A percentile compares a stretch with the other conserved stretches of the same genome.
These are phyloP conservation scores for Phalacrocorax carbo DNA, from an alignment of 2,113 vertebrate genomes.

Conservation along the genomic window DNA sequence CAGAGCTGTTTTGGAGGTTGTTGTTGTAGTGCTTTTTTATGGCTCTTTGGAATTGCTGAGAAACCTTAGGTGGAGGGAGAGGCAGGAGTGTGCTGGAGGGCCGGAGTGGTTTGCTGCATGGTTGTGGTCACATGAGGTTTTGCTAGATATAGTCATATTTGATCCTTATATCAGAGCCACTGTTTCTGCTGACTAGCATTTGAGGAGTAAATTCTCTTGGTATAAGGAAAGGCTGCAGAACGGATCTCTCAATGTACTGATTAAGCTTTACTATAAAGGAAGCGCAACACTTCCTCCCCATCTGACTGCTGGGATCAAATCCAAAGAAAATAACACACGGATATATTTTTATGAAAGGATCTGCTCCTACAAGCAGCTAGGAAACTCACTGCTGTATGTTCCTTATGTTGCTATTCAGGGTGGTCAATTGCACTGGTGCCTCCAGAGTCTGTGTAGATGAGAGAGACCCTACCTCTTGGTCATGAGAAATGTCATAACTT, in stretches of 20 bases:
- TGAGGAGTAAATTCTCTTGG: background rate
- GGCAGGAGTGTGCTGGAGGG: background rate
- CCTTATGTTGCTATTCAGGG: background rate
- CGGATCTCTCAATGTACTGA: background rate
- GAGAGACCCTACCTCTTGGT: background rate
- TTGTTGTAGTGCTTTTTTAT: background rate
- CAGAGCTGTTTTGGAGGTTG: background rate
- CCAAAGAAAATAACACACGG: background rate
- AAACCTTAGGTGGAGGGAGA: background rate
- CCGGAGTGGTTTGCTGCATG: background rate
- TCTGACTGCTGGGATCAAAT: constrained; percentile 30
- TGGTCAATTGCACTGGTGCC: background rate
- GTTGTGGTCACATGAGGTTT: background rate
- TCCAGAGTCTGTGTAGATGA: background rate
- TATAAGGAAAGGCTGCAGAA: background rate
- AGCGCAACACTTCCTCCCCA: background rate
- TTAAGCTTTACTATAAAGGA: background rate
- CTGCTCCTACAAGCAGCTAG: background rate
- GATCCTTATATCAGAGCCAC: background rate
- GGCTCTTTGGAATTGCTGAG: background rate
- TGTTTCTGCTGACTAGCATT: background rate
- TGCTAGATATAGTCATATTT: background rate
- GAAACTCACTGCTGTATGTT: background rate
- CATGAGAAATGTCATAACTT: background rate
- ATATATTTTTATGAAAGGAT: background rate